Base-by-base conservation (phyloP, 2,113 vertebrate species). In the Oreochromis niloticus region DNA sequence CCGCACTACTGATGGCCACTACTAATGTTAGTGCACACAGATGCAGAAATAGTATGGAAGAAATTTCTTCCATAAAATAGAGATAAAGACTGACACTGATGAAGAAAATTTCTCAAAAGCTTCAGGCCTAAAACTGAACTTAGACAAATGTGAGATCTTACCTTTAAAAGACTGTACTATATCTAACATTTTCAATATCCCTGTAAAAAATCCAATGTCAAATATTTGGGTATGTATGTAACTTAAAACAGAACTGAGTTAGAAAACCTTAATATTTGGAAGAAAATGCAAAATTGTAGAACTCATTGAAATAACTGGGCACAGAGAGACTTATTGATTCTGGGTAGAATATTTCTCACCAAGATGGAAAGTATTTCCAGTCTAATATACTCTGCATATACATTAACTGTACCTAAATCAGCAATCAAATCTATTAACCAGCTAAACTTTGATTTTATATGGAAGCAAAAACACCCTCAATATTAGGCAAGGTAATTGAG, bases 1-100 rank as follows among this genome's bases (percentile, higher is more conserved):
- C 90, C 87, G 87, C 92, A 94, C 92, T 94, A 93, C 86, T 80
- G 24, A 57, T 57, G 89, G 89, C 95, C 93, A 95, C 96, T 95
- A 95, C 87, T 92, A 93, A 96, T 61, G 43, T 85, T 78, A 91
- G 86, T 13, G 73, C 80, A 83, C n/a, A 81, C 36, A 13, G 85
- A 83, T 36, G 80, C 34, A 61, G 56, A 85, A 59, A 52, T 39
- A 27, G 34, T 22, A 22, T 22, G 22, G 22, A 22, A 22, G 22
- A 22, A 22, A 22, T 22, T 22, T 22, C 22, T 22, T 22, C 22
- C 22, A 22, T 22, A 22, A 22, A 22, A 22, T 39, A 27, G 34
- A 81, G 71, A 73, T n/a, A 61, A 34, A 63, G 61, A 78, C 48
- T 57, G 82, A 34, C 57, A 75, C 43, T 50, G 14, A 81, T 14